A percentile compares a stretch with the other conserved stretches of the same genome.
These are phyloP conservation scores for Bergia sp. DNA, from an alignment of 92 coral and sea anemone species.

Conservation along the genomic window DNA sequence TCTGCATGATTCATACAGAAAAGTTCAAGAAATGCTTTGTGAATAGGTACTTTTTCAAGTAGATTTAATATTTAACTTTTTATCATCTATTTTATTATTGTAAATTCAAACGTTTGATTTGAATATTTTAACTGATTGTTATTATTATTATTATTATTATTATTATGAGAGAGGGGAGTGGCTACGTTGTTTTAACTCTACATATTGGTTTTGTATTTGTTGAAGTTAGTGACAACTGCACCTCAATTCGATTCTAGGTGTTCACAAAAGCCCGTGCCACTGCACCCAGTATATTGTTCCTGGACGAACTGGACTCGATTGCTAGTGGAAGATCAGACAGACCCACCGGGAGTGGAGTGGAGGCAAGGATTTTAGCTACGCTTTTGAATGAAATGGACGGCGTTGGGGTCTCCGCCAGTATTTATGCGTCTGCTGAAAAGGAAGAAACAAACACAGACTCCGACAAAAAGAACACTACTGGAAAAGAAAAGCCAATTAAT, in stretches of 20 bases:
- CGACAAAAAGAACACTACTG: neutral
- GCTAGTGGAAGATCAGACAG: conserved; percentile 82
- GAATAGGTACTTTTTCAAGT: no score
- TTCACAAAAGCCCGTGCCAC: conserved; percentile 95
- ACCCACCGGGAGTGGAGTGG: conserved; percentile 64
- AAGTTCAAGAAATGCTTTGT: no score
- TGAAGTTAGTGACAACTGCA: neutral
- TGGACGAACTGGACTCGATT: conserved; percentile 92
- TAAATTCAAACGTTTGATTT: neutral
- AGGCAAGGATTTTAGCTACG: conserved; percentile 82
- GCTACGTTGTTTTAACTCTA: neutral
- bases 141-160: neutral
- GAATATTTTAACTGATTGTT: neutral
- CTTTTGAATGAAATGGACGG: conserved; percentile 99
- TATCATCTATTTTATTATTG: no score
- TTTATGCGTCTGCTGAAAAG: conserved; percentile 63
- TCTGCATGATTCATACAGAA: no score
- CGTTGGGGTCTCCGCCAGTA: conserved; percentile 86
- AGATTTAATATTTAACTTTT: no score
- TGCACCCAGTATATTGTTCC: conserved; percentile 89
- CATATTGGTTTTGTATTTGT: neutral
- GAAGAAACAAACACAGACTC: neutral
- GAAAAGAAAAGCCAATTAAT: neutral
- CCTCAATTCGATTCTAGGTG: conserved; percentile 54
- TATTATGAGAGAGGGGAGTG: no score